A percentile compares a stretch with the other conserved stretches of the same genome.
Evolutionary conservation across 2,888 invertebrate genomes (phyloP).

Genomic region (Euplagia quadripunctaria): DNA sequence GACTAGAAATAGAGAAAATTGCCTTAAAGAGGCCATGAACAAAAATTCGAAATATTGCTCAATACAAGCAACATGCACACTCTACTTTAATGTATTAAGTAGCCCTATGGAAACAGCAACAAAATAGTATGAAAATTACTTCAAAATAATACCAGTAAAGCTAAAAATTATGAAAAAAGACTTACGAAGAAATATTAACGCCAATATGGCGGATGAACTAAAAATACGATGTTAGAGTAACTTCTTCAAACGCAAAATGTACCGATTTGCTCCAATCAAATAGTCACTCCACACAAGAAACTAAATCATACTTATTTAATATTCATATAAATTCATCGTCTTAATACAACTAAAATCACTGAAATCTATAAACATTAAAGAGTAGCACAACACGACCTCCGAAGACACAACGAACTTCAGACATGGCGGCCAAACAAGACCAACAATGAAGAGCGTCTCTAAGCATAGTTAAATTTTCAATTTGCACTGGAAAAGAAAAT

Average conservation of each 20-base stretch:
- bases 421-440: constrained; percentile 86
- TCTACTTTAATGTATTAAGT: constrained; percentile 70
- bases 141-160: constrained; percentile 73
- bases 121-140: constrained; percentile 73
- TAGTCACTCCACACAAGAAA: constrained; percentile 79
- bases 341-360: constrained; percentile 76
- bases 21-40: constrained; percentile 80
- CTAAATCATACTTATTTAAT: constrained; percentile 74
- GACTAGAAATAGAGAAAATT: constrained; percentile 73
- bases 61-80: constrained; percentile 71
- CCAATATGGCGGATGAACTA: constrained; percentile 91
- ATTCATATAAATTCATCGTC: constrained; percentile 75
- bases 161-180: constrained; percentile 84
- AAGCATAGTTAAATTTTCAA: constrained; percentile 71
- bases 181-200: constrained; percentile 88
- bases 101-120: constrained; percentile 84
- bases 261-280: constrained; percentile 76
- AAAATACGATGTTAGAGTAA: constrained; percentile 86
- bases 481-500: constrained; percentile 82
- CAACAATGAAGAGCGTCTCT: constrained; percentile 82
- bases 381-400: constrained; percentile 87
- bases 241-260: constrained; percentile 80
- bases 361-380: constrained; percentile 81
- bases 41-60: constrained; percentile 69
- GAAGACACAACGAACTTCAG: constrained; percentile 85